Base-by-base conservation (phyloP, 2,797 vertebrate genomes). In the Anas georgica region DNA sequence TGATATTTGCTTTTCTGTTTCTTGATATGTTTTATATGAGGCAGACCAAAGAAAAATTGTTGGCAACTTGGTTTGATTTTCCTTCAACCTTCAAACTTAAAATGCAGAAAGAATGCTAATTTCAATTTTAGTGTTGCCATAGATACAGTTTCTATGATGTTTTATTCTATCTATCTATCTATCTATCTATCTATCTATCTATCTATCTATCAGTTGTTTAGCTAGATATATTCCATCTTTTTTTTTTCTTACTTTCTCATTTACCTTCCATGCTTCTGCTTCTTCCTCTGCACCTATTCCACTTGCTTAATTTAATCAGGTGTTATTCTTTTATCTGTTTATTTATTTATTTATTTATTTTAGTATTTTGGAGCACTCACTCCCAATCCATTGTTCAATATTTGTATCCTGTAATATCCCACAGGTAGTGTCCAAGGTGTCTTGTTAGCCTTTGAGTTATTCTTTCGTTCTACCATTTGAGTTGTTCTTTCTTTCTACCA, bases 71-170 rank as follows among this genome's bases (percentile, higher is more conserved):
- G 41, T 63, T 91, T 95, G 86, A 85, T 94, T 94, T 90, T 76
- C 76, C 81, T 92, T 80, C 83, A 92, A 39, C 74, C 87, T 91
- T 88, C 92, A 95, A 76, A 79, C 59, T 88, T 96, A 83, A 94
- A 67, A 75, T 70, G 33, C 31, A 70, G 83, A 67, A 86, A 81
- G 89, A 93, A 84, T 94, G 84, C 86, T 95, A 95, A 96, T 95
- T 95, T 96, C 80, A 93, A 29, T 90, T 90, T 94, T 89, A 56
- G 62, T 79, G 93, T 93, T 94, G 58, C 93, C 85, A 95, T 94
- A 92, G 92, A 88, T 92, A 95, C 91, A 67, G 63, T 79, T 81
- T 93, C 87, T 90, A 25, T 86, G 85, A 83, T 92, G 28, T 77
- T 90, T 95, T 73, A 63, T 78, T 79, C 90, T 55, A 12, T 31